Evolutionary conservation across 2,888 invertebrate species (phyloP), one percentile per base, ranked within the genome.

Genomic region (Hartigia nigra): DNA sequence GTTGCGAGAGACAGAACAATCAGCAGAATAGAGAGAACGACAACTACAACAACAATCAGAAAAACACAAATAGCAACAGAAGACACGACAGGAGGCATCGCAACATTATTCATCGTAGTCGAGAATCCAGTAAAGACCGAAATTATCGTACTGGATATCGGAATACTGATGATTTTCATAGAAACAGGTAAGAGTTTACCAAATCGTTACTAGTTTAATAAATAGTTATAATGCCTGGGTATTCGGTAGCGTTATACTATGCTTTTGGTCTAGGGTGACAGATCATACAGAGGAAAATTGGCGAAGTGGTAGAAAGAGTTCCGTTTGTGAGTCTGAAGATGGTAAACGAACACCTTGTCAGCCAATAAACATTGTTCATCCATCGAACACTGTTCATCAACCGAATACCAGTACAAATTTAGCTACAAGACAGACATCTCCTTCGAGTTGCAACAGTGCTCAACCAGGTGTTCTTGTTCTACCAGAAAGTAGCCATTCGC

Each of bases 81-180:
- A 87, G 87, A 74, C 89, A 90, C 70, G 84, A 84, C 69, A 87
- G 89, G 81, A 87, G 90, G 76, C 84, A 84, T 75, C 88, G 88
- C 31, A 90, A 88, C 82, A 84, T 84, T 75, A 85, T 87, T 75
- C 89, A 90, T 74, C 87, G 87, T 74, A 93, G 93, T 83, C 89
- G 93, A 55, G 93, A 93, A 82, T 88, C 91, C 34, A 93, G 93
- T 82, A 92, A 91, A 85, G 93, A 93, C 70, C 89, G 93, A 82
- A 91, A 86, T 85, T 90, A 86, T 76, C 86, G 90, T 55, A 84
- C 85, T 70, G 81, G 82, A 23, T 88, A 87, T 78, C 87, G 91
- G 77, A 87, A 86, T 79, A 87, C 90, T 0, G 90, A 91, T 37
- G 90, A 90, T 39, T 87, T 86, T 78, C 87, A 87, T 76, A 85